Evolutionary conservation across 2,888 invertebrate species (phyloP).

Genomic region (Ptilodon capucinus): DNA sequence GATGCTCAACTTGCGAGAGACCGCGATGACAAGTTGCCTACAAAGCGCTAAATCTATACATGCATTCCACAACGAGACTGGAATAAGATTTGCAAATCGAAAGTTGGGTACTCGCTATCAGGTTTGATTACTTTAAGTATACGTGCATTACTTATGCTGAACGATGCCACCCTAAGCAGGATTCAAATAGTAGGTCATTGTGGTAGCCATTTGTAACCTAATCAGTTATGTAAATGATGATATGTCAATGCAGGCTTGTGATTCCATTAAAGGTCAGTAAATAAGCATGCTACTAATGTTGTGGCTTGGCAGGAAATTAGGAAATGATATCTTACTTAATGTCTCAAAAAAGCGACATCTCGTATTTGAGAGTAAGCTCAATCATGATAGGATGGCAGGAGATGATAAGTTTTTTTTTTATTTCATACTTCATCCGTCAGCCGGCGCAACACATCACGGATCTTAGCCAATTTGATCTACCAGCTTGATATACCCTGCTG

Average conservation of each 20-base stretch:
- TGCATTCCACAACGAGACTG: neutral
- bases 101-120: neutral
- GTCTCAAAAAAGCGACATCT: too few relatives aligned
- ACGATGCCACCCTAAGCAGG: neutral
- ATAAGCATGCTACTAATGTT: too few relatives aligned
- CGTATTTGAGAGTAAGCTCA: too few relatives aligned
- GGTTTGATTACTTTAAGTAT: neutral
- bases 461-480: too few relatives aligned
- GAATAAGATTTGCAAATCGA: conserved; percentile 1
- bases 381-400: too few relatives aligned
- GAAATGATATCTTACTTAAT: too few relatives aligned
- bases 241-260: neutral
- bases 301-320: too few relatives aligned
- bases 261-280: too few relatives aligned
- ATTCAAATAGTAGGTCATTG: neutral
- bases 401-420: too few relatives aligned
- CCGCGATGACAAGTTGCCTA: conserved; percentile 4
- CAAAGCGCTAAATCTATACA: conserved; percentile 1
- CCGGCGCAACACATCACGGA: too few relatives aligned
- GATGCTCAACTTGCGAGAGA: conserved; percentile 6
- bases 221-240: neutral
- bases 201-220: neutral
- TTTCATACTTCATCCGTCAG: too few relatives aligned
- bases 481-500: too few relatives aligned
- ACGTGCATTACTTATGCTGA: neutral